phyloP scores from a whole-genome alignment of 2,888 invertebrate genomes.

The Himalopsyche japonica region DNA sequence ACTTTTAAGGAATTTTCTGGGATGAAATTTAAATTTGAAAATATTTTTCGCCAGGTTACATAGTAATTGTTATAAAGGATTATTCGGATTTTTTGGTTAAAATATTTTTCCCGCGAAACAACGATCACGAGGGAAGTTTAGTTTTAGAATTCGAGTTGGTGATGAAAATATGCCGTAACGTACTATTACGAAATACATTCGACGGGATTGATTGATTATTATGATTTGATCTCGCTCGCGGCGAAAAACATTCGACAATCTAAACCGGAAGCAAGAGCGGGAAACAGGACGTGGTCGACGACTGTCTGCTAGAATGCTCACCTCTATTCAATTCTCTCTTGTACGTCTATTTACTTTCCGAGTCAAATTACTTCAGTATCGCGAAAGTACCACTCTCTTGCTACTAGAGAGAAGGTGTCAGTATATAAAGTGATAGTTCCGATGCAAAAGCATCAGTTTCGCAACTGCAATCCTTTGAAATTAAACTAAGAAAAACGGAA shows the following conservation, averaged over 20 bases:
- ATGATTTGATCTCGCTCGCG: neutral
- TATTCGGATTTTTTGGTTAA: too few species aligned
- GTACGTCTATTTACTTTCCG: conserved; percentile 29
- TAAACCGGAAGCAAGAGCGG: neutral
- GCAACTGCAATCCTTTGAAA: conserved; percentile 35
- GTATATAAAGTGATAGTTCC: conserved; percentile 35
- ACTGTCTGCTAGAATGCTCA: neutral
- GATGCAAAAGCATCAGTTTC: conserved; percentile 36
- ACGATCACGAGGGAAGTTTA: too few species aligned
- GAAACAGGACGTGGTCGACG: neutral
- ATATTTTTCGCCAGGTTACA: too few species aligned
- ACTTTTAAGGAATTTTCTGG: too few species aligned
- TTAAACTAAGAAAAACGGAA: conserved; percentile 22
- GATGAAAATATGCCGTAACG: neutral
- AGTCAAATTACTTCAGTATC: conserved; percentile 30
- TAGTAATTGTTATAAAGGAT: too few species aligned
- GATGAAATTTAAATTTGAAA: too few species aligned
- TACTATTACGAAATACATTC: neutral
- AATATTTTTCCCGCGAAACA: too few species aligned
- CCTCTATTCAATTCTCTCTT: neutral
- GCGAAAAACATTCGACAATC: neutral
- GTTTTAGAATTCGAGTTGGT: too few species aligned
- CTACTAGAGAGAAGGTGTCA: conserved; percentile 22
- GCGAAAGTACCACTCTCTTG: conserved; percentile 39
- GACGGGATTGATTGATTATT: neutral